These are phyloP conservation scores for Creontiades dilutus DNA, from an alignment of 2,888 invertebrate species.

Conservation along the genomic window DNA sequence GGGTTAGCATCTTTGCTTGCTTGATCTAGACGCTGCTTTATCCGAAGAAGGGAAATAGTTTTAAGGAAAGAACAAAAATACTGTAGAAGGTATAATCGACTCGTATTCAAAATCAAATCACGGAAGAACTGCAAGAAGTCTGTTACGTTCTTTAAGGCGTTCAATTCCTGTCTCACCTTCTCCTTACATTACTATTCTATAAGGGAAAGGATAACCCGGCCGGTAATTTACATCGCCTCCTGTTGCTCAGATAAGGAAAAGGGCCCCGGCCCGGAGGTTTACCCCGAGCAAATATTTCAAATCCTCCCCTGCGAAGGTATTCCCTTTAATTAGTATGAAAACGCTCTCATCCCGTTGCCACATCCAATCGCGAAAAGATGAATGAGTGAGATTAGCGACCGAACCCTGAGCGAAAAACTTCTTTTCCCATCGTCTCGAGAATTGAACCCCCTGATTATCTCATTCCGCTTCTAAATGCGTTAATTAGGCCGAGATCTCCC, in stretches of 20 bases:
- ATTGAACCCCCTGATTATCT: conserved; percentile 67
- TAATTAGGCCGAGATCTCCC: conserved; percentile 61
- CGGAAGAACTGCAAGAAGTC: no score
- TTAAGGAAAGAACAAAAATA: no score
- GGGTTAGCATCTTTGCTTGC: no score
- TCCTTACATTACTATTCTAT: conserved; percentile 12
- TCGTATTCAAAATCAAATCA: no score
- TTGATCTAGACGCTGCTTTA: no score
- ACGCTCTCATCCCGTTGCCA: conserved; percentile 59
- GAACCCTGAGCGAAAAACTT: conserved; percentile 8
- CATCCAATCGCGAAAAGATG: conserved; percentile 63
- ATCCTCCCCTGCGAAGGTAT: background rate
- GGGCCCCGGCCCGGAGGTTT: background rate
- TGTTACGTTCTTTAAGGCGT: no score
- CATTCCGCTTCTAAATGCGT: conserved; percentile 67
- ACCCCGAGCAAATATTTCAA: conserved; percentile 43
- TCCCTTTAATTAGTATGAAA: conserved; percentile 51
- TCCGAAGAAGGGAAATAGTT: no score
- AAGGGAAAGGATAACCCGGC: background rate
- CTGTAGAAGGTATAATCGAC: no score
- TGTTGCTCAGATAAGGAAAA: conserved; percentile 16
- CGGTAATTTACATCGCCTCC: conserved; percentile 31
- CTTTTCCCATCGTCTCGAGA: conserved; percentile 48
- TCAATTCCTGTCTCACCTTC: background rate
- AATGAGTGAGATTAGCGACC: conserved; percentile 48